Evolutionary conservation across 2,888 invertebrate genomes (phyloP).

Genomic region (Meandrusa payeni): DNA sequence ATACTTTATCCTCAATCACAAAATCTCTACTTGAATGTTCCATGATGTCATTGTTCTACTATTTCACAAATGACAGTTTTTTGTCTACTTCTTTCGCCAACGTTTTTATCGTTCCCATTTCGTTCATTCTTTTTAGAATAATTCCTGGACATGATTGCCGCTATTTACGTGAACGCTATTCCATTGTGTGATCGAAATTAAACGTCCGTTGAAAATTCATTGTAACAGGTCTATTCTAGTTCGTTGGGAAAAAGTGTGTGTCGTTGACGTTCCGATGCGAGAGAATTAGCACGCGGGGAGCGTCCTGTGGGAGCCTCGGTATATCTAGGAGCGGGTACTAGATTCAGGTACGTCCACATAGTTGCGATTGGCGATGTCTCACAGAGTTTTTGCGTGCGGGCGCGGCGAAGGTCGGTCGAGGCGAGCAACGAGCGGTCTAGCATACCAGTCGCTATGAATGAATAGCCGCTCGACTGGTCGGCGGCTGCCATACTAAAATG

Average conservation of each 20-base stretch:
- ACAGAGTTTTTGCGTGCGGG: constrained; percentile 39
- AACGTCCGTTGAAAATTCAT: constrained; percentile 7
- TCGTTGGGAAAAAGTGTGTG: constrained; percentile 12
- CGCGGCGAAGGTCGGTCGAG: constrained; percentile 64
- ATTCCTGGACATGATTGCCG: constrained; percentile 8
- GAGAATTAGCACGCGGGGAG: constrained; percentile 28
- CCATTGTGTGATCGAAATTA: constrained; percentile 8
- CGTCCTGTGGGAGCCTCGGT: constrained; percentile 43
- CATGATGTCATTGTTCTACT: constrained; percentile 42
- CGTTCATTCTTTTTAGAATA: constrained; percentile 35
- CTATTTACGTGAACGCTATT: constrained; percentile 17
- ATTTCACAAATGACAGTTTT: constrained; percentile 38
- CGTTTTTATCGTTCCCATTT: constrained; percentile 37
- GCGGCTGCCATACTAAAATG: constrained; percentile 67
- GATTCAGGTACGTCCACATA: constrained; percentile 55
- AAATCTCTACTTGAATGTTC: constrained; percentile 25
- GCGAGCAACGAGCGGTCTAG: constrained; percentile 72
- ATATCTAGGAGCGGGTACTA: constrained; percentile 30
- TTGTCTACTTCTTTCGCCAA: constrained; percentile 33
- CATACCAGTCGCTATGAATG: constrained; percentile 78
- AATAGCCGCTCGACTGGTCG: constrained; percentile 74
- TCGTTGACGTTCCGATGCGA: constrained; percentile 22
- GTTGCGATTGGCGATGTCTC: constrained; percentile 46
- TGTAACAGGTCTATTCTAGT: constrained; percentile 14
- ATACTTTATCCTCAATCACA: not conserved